phyloP scores from a whole-genome alignment of 2,113 vertebrate genomes.

The Nothobranchius furzeri region DNA sequence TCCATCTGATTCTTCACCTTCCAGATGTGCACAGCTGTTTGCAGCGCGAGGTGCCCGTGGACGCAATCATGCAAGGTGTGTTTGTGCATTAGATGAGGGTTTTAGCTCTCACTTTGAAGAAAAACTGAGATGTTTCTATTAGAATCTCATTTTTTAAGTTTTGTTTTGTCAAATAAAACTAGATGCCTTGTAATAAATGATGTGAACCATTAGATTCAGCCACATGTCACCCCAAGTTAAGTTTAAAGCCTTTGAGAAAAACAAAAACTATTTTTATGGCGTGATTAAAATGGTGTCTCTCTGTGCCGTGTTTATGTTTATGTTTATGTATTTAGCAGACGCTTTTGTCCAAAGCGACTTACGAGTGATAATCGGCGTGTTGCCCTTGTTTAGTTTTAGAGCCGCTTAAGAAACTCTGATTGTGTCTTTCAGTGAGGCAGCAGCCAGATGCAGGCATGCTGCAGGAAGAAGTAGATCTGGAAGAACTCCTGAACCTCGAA shows the following conservation, averaged over 20 bases:
- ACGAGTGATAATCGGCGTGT: too few species aligned
- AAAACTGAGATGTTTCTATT: too few species aligned
- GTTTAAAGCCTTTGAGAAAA: neutral
- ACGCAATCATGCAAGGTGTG: constrained; percentile 52
- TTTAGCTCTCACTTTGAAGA: too few species aligned
- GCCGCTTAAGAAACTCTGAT: neutral
- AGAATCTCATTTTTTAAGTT: too few species aligned
- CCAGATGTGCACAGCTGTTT: constrained; percentile 23
- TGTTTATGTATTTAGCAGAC: too few species aligned
- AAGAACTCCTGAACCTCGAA: neutral
- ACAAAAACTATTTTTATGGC: too few species aligned
- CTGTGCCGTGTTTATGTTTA: too few species aligned
- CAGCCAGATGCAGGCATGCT: neutral
- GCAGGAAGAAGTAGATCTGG: constrained; percentile 36
- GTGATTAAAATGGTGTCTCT: too few species aligned
- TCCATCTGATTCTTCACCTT: constrained; percentile 14
- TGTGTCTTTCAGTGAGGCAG: constrained; percentile 39
- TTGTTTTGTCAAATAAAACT: too few species aligned
- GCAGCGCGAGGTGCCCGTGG: constrained; percentile 54
- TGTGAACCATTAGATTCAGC: too few species aligned
- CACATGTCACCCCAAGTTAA: neutral
- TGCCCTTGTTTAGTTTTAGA: neutral
- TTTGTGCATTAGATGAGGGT: neutral
- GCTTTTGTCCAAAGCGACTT: too few species aligned
- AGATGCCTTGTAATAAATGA: too few species aligned